Conservation (phyloP, 2,113 vertebrate genomes). For the Platycercus adscitus region DNA sequence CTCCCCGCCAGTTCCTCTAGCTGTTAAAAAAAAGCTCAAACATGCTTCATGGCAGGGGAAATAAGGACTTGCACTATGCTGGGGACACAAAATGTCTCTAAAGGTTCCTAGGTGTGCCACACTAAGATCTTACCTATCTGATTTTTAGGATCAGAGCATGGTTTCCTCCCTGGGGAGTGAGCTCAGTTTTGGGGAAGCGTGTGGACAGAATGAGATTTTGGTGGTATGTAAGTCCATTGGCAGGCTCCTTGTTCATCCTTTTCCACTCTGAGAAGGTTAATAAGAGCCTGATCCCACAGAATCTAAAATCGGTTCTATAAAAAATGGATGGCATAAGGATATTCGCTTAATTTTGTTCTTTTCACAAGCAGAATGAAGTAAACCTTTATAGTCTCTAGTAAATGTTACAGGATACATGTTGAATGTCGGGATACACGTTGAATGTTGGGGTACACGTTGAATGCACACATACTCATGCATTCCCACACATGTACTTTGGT, state of each 20-base stretch:
- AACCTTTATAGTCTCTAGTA: background rate
- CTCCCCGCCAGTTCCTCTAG: fast-evolving
- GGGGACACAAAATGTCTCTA: background rate
- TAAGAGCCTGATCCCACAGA: background rate
- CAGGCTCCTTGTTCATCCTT: background rate
- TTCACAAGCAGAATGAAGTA: background rate
- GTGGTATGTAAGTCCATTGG: background rate
- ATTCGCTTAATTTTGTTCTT: background rate
- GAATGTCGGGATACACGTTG: too few relatives aligned
- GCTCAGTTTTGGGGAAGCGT: background rate
- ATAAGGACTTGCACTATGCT: background rate
- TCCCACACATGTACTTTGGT: background rate
- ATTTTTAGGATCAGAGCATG: background rate
- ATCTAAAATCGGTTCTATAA: background rate
- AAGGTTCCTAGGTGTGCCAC: background rate
- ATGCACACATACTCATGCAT: fast-evolving
- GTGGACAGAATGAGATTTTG: background rate
- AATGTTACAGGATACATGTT: background rate
- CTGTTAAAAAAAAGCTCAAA: background rate
- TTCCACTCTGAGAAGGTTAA: background rate
- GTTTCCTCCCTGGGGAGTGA: background rate
- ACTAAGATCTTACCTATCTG: background rate
- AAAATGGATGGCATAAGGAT: background rate
- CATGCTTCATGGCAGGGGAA: background rate
- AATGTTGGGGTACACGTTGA: too few relatives aligned